These are phyloP conservation scores for Harpagifer antarcticus DNA, from an alignment of 2,797 vertebrate genomes.

Conservation along the genomic window DNA sequence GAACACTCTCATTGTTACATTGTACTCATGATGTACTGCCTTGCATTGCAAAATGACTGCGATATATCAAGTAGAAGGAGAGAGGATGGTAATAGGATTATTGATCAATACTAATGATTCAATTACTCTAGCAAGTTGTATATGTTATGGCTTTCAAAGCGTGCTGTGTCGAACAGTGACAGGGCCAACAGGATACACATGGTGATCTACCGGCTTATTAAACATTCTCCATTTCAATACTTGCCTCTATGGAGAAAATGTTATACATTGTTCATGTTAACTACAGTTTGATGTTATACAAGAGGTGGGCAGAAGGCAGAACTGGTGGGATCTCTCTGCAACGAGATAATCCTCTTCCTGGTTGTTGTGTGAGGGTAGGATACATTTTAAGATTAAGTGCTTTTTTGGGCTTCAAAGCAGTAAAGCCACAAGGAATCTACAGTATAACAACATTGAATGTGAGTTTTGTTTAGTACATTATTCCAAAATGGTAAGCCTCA, in stretches of 20 bases:
- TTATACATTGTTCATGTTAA: neutral
- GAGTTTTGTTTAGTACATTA: neutral
- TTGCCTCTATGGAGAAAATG: conserved; percentile 1
- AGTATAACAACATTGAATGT: neutral
- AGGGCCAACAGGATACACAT: neutral
- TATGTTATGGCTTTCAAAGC: neutral
- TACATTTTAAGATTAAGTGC: neutral
- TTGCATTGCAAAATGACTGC: neutral
- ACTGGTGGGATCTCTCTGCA: neutral
- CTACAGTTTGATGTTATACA: neutral
- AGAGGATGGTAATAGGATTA: conserved; percentile 29
- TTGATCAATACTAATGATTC: conserved; percentile 37
- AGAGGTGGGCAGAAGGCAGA: neutral
- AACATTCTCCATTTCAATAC: neutral
- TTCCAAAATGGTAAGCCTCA: too few relatives aligned
- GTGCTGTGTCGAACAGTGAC: neutral
- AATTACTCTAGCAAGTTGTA: conserved; percentile 18
- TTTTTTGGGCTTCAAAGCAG: neutral
- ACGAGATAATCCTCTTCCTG: neutral
- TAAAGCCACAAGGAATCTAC: neutral
- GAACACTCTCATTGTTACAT: neutral
- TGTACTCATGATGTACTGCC: neutral
- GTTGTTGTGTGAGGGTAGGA: neutral
- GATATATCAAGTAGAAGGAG: conserved; percentile 1
- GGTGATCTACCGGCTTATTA: neutral